Percentiles rank a stretch among this genome's conserved stretches.
phyloP scores from a whole-genome alignment of 2,113 vertebrate genomes.

The Tinamus guttatus region DNA sequence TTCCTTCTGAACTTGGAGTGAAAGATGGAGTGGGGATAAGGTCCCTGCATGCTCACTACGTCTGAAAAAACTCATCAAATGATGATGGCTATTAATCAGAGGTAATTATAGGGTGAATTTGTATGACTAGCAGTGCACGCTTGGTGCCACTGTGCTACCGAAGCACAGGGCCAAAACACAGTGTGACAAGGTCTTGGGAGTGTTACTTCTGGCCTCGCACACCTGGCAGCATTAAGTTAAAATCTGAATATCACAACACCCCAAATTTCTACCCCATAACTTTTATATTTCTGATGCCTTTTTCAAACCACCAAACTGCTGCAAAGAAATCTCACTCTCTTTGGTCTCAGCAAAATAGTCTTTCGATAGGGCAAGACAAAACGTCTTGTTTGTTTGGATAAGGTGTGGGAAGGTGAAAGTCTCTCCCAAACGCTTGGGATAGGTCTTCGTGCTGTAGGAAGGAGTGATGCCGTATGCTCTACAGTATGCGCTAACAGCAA shows the following conservation, averaged over 20 bases:
- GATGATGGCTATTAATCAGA: neutral
- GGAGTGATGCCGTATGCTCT: neutral
- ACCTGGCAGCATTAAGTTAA: neutral
- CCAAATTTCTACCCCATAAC: neutral
- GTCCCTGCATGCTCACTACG: neutral
- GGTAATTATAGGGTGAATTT: neutral
- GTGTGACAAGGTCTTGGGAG: neutral
- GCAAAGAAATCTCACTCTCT: neutral
- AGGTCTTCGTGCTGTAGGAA: neutral
- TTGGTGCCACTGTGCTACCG: neutral
- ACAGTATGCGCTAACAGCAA: neutral
- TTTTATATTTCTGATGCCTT: neutral
- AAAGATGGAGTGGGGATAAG: fast-evolving
- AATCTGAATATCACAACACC: neutral
- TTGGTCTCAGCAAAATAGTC: neutral
- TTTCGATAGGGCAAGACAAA: neutral
- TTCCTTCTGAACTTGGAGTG: neutral
- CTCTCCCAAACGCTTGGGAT: neutral
- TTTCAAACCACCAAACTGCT: neutral
- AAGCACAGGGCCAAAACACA: fast-evolving
- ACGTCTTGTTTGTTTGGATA: neutral
- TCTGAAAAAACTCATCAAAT: neutral
- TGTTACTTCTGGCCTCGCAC: neutral
- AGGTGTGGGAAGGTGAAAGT: neutral
- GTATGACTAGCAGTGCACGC: neutral